Percentiles rank a stretch among this genome's conserved stretches.
Conservation (phyloP, 1,140 invertebrate species). For the Aricia agestis region DNA sequence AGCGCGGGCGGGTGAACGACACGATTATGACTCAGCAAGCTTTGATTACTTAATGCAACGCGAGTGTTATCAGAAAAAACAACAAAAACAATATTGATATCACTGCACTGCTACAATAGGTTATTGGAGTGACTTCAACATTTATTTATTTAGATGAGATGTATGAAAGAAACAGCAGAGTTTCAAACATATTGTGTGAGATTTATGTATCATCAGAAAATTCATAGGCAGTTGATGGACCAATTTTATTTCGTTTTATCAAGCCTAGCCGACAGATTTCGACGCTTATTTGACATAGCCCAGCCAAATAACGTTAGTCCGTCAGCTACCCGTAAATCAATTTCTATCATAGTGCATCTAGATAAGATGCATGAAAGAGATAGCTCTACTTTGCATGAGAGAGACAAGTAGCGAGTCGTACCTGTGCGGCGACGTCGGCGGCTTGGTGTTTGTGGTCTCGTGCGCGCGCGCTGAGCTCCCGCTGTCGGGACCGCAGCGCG, state of each 20-base stretch:
- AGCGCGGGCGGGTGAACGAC: conserved; percentile 31
- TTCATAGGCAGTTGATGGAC: too few relatives aligned
- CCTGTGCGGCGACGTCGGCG: conserved; percentile 19
- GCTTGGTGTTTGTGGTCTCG: conserved; percentile 37
- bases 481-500: conserved; percentile 74
- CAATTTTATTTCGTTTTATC: too few relatives aligned
- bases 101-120: neutral
- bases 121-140: too few relatives aligned
- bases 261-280: too few relatives aligned
- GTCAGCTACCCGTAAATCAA: too few relatives aligned
- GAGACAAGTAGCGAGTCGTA: neutral
- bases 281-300: too few relatives aligned
- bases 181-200: too few relatives aligned
- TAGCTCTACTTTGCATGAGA: neutral
- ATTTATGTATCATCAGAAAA: too few relatives aligned
- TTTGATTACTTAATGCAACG: conserved; percentile 22
- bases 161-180: too few relatives aligned
- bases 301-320: too few relatives aligned
- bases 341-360: neutral
- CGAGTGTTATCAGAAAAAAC: conserved; percentile 6
- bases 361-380: too few relatives aligned
- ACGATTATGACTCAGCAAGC: conserved; percentile 31
- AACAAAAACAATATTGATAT: conserved; percentile 2
- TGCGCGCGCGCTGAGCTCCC: conserved; percentile 68
- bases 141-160: too few relatives aligned